Evolutionary conservation across 2,888 invertebrate species (phyloP).

Genomic region (Cephonodes hylas): DNA sequence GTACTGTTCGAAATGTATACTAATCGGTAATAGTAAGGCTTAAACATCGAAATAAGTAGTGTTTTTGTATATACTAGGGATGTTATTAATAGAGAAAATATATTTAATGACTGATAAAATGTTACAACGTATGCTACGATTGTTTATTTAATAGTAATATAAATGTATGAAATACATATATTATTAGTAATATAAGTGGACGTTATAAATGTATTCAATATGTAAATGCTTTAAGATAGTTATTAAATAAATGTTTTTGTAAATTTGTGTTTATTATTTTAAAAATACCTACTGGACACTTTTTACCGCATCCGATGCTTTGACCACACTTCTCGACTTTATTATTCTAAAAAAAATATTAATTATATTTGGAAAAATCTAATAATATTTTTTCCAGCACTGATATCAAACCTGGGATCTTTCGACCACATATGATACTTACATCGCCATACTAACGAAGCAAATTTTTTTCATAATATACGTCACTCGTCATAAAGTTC

Average conservation of each 20-base stretch:
- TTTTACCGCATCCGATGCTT: too few relatives aligned
- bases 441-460: too few relatives aligned
- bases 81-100: neutral
- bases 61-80: conserved; percentile 2
- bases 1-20: neutral
- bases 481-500: too few relatives aligned
- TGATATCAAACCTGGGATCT: too few relatives aligned
- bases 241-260: conserved; percentile 6
- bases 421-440: too few relatives aligned
- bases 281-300: too few relatives aligned
- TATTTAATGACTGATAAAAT: conserved; percentile 1
- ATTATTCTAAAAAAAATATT: too few relatives aligned
- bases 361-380: too few relatives aligned
- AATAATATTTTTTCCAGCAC: too few relatives aligned
- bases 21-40: neutral
- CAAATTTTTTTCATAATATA: too few relatives aligned
- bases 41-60: conserved; percentile 3
- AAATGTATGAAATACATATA: conserved; percentile 5
- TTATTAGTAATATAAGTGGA: neutral
- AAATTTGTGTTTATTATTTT: neutral
- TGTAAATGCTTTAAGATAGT: neutral
- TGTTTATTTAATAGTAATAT: neutral
- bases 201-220: conserved; percentile 2
- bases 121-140: conserved; percentile 2
- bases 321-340: too few relatives aligned